phyloP scores from a whole-genome alignment of 2,888 invertebrate genomes.

The Sipha maydis region DNA sequence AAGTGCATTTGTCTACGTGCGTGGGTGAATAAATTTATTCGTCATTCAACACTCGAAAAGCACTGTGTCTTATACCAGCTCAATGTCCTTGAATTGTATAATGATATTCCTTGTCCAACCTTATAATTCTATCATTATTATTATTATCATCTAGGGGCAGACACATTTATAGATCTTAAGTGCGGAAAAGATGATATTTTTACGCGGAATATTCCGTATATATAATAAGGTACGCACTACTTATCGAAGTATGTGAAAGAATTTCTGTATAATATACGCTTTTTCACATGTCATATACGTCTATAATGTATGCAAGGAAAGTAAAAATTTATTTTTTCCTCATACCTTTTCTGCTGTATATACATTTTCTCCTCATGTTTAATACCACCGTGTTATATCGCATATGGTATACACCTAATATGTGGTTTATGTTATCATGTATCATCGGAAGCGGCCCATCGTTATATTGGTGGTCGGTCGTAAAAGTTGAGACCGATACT shows the following conservation, averaged over 20 bases:
- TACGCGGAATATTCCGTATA: no score
- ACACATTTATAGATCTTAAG: no score
- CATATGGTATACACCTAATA: background rate
- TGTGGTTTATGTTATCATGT: constrained; percentile 17
- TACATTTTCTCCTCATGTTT: background rate
- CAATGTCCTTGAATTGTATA: background rate
- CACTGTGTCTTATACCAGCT: no score
- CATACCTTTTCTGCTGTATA: background rate
- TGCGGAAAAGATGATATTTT: no score
- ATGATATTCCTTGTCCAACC: background rate
- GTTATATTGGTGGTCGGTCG: constrained; percentile 32
- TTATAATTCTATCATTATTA: background rate
- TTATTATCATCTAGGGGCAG: background rate
- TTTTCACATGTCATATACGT: no score
- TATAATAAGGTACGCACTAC: no score
- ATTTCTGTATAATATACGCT: no score
- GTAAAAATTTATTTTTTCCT: no score
- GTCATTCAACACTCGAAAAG: background rate
- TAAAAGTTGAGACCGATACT: constrained; percentile 44
- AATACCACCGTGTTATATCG: background rate
- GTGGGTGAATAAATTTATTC: background rate
- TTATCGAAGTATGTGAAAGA: no score
- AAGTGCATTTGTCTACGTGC: background rate
- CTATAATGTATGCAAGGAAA: no score
- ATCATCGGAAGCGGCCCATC: constrained; percentile 16